Evolutionary conservation across 2,113 vertebrate genomes (phyloP), one percentile per base, ranked within the genome.

Genomic region (Fukomys damarensis): DNA sequence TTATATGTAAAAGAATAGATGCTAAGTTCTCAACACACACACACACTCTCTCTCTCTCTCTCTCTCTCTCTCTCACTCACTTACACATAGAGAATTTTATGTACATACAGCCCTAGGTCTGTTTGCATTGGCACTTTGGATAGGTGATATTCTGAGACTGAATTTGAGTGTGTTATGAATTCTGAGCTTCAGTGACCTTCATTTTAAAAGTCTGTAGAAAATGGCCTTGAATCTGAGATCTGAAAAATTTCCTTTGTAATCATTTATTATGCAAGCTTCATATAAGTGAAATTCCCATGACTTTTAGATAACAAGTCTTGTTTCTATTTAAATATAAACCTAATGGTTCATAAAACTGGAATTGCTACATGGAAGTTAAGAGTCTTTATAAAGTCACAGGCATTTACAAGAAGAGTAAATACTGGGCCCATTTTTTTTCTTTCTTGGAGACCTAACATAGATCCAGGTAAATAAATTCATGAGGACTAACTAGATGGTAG

Each of bases 231-330:
- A 86, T 68, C 89, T 93, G 94, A 85, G 54, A 93, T 91, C 88
- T 72, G 54, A 41, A 95, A 24, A 43, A 74, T 94, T 77, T 79
- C 77, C 68, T 95, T 77, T 91, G 82, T 83, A 41, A 76, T 97
- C 61, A 91, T 63, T 86, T 96, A 91, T 96, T 91, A 97, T 91
- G 86, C 86, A 82, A 95, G 85, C 52, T 97, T 95, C 43, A 22
- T 63, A 35, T 63, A 54, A 68, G 86, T 66, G 86, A 94, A 93
- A 85, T 82, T 76, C 86, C 72, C 8, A 32, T 81, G 79, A 86
- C 89, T 96, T 97, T 95, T 72, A 96, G 96, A 97, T 93, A 96
- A 85, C 58, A 93, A 90, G 46, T 84, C 76, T 83, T 92, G 12
- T 95, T 95, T 94, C 93, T 92, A 46, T 96, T 95, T 89, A 81